Evolutionary conservation across 2,888 invertebrate genomes (phyloP).

Genomic region (Leptothorax acervorum): DNA sequence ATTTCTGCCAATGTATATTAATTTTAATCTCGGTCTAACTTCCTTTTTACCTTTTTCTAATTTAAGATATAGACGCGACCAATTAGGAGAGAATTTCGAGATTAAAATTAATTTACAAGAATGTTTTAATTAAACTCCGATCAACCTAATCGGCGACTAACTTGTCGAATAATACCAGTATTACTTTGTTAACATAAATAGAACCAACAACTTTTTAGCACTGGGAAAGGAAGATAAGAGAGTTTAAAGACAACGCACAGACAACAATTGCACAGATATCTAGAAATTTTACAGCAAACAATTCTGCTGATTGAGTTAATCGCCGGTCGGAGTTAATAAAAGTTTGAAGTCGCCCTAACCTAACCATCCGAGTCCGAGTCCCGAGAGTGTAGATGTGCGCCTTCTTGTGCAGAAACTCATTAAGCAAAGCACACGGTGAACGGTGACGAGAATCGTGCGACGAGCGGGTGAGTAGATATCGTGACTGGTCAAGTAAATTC

Average conservation of each 20-base stretch:
- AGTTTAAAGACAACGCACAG: background rate
- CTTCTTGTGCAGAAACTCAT: constrained; percentile 41
- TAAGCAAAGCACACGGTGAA: background rate
- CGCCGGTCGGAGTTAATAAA: background rate
- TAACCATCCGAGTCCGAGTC: constrained; percentile 33
- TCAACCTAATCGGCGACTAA: background rate
- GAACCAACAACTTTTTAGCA: background rate
- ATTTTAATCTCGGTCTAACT: background rate
- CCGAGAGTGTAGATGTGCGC: constrained; percentile 35
- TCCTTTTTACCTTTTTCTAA: too few relatives aligned
- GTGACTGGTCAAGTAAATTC: background rate
- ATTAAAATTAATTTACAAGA: too few relatives aligned
- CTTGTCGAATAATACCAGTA: background rate
- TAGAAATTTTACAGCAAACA: background rate
- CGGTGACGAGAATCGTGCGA: background rate
- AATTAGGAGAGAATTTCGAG: too few relatives aligned
- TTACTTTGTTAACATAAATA: background rate
- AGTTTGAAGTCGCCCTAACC: background rate
- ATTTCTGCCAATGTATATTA: background rate
- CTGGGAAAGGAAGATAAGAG: background rate
- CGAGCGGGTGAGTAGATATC: background rate
- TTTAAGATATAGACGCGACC: too few relatives aligned
- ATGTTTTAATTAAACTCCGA: background rate
- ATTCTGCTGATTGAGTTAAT: background rate
- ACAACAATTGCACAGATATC: background rate